Conservation (phyloP, 2,888 invertebrate genomes). For the Acleris literana region DNA sequence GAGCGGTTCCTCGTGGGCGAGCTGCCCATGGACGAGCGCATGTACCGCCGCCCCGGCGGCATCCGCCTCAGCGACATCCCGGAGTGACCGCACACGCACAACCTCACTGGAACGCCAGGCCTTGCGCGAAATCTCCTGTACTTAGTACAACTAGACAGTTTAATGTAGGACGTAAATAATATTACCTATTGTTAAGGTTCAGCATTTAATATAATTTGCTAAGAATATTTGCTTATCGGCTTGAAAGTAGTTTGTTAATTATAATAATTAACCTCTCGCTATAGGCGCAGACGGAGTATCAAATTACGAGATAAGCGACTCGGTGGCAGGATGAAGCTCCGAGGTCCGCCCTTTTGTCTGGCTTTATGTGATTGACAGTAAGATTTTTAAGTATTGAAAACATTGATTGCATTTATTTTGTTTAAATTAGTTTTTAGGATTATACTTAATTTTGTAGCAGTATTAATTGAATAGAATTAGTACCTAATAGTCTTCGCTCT, state of each 20-base stretch:
- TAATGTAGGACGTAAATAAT: slow-evolving; percentile 22
- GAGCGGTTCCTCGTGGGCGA: slow-evolving; percentile 90
- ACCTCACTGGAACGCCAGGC: neutral
- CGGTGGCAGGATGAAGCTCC: slow-evolving; percentile 4
- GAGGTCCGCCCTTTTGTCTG: slow-evolving; percentile 8
- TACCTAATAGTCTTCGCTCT: slow-evolving; percentile 15
- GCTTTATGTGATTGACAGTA: slow-evolving; percentile 30
- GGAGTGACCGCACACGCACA: slow-evolving; percentile 53
- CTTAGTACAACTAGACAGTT: slow-evolving; percentile 21
- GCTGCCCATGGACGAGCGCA: slow-evolving; percentile 88
- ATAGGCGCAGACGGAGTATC: slow-evolving; percentile 13
- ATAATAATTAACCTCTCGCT: slow-evolving; percentile 25
- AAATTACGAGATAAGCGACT: slow-evolving; percentile 28
- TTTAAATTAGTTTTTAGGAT: slow-evolving; percentile 37
- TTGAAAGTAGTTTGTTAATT: slow-evolving; percentile 29
- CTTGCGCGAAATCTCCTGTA: neutral
- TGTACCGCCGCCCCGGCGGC: slow-evolving; percentile 87
- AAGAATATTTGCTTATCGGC: slow-evolving; percentile 22
- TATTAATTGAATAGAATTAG: slow-evolving; percentile 39
- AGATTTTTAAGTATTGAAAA: slow-evolving; percentile 41
- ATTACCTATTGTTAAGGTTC: slow-evolving; percentile 26
- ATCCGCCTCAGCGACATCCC: slow-evolving; percentile 84
- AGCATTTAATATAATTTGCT: slow-evolving; percentile 11
- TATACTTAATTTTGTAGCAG: slow-evolving; percentile 38
- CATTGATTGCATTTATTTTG: slow-evolving; percentile 46